Evolutionary conservation across 2,797 vertebrate species (phyloP).

Genomic region (Chiloscyllium punctatum): DNA sequence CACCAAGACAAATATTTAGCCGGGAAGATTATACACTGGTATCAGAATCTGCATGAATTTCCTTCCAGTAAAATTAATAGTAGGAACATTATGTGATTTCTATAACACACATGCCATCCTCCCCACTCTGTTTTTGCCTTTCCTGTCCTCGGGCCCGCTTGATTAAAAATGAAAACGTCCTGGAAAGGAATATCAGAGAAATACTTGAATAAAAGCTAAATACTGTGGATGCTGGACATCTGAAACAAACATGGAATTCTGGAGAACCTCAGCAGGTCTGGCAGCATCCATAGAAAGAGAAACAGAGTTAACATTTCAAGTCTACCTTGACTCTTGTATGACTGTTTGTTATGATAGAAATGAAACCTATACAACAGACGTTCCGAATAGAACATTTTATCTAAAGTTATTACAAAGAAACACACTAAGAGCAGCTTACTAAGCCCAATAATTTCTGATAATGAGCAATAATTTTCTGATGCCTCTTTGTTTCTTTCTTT

Average conservation of each 20-base stretch:
- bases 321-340: too few species aligned
- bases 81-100: neutral
- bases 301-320: too few species aligned
- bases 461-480: neutral
- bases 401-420: neutral
- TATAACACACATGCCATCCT: neutral
- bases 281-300: too few species aligned
- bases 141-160: neutral
- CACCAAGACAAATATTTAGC: neutral
- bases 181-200: neutral
- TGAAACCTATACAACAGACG: neutral
- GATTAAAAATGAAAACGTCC: neutral
- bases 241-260: too few species aligned
- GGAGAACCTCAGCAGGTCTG: too few species aligned
- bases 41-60: neutral
- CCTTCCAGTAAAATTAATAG: neutral
- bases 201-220: neutral
- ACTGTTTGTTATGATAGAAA: too few species aligned
- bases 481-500: neutral
- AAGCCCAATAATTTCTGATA: neutral
- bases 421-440: neutral
- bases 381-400: neutral
- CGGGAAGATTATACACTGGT: neutral
- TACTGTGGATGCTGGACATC: too few species aligned
- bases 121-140: neutral